Conservation (phyloP, 2,797 vertebrate species). For the Malacoraja senta region DNA sequence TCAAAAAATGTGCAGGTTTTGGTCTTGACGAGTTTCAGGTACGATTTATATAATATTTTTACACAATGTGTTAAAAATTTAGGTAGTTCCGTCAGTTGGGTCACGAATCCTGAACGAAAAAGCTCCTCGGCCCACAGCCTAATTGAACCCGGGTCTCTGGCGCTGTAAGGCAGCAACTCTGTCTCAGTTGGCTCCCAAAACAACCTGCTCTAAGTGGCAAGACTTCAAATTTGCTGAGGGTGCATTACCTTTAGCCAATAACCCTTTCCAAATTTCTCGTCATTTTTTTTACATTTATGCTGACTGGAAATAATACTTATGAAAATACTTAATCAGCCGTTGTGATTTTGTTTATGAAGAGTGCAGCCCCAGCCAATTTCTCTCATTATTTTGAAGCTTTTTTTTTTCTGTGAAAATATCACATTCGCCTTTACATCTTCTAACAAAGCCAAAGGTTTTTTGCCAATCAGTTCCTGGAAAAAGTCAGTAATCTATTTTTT, state of each 20-base stretch:
- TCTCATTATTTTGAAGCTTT: neutral
- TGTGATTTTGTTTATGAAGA: neutral
- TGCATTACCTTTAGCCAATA: no score
- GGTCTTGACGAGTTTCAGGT: no score
- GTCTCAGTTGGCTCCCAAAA: neutral
- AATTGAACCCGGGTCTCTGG: no score
- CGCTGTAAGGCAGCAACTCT: no score
- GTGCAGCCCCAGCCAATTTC: neutral
- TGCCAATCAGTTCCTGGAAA: neutral
- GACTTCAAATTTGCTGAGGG: neutral
- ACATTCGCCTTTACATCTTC: no score
- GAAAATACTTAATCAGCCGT: neutral
- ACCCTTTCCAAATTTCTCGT: neutral
- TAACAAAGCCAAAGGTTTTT: neutral
- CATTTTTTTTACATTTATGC: neutral
- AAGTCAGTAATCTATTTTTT: neutral
- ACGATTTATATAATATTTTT: no score
- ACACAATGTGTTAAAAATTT: no score
- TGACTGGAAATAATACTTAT: neutral
- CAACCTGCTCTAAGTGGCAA: neutral
- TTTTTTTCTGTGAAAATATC: no score
- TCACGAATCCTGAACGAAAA: no score
- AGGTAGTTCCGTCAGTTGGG: no score
- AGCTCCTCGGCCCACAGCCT: no score
- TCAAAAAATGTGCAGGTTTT: no score